These are phyloP conservation scores for Oryzias javanicus DNA, from an alignment of 2,113 vertebrate species.

Conservation along the genomic window DNA sequence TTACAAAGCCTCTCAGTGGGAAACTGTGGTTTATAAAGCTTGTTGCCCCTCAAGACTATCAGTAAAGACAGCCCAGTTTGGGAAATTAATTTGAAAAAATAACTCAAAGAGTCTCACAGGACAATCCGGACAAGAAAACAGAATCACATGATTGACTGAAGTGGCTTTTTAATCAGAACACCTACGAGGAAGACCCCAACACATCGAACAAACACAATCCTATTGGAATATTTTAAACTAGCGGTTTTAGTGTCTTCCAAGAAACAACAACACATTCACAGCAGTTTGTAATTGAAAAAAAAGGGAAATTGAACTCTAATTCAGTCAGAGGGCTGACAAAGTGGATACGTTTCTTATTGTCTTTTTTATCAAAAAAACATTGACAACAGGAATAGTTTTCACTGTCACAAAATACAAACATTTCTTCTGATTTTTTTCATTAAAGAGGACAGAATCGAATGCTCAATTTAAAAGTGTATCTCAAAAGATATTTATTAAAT, in stretches of 20 bases:
- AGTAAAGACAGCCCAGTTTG: slow-evolving; percentile 36
- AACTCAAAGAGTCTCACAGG: slow-evolving; percentile 40
- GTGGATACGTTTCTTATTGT: no score
- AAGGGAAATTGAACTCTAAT: no score
- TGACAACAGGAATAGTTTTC: no score
- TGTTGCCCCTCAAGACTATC: slow-evolving; percentile 31
- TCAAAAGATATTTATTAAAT: not conserved
- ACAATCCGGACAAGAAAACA: slow-evolving; percentile 7
- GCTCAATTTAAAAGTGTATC: not conserved
- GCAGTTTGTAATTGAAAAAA: not conserved
- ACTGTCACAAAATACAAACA: not conserved
- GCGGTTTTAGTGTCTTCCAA: not conserved
- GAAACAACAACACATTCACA: not conserved
- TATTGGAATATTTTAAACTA: not conserved
- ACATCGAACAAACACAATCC: not conserved
- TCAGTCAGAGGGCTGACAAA: not conserved
- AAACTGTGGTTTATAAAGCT: slow-evolving; percentile 59
- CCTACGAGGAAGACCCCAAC: not conserved
- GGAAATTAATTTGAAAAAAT: slow-evolving; percentile 39
- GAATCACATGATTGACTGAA: no score
- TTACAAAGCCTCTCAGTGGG: slow-evolving; percentile 2
- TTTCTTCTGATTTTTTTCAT: not conserved
- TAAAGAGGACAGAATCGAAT: no score
- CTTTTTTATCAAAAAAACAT: no score
- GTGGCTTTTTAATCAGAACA: not conserved